Evolutionary conservation across 2,888 invertebrate species (phyloP), one percentile per base, ranked within the genome.

Genomic region (Eucera pruinosa): DNA sequence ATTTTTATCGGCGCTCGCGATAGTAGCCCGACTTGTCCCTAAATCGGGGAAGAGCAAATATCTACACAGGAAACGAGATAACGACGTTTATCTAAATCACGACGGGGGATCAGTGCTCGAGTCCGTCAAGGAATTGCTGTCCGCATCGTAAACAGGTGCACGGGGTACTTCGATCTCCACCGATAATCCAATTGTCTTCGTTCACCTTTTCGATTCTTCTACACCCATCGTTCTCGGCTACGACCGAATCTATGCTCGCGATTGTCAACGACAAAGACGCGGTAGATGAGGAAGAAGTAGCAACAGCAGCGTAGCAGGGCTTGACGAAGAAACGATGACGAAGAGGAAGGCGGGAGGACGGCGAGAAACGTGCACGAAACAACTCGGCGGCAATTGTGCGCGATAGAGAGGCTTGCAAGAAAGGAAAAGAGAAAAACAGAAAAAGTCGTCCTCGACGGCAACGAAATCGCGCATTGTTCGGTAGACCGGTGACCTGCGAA

Each of bases 401-500:
- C 72, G 67, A 27, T 55, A 73, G 23, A 45, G 55, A 39, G 52
- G 48, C 77, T 76, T 65, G 81, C 9, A 36, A n/a, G 5, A 15
- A 57, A 5, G 9, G 9, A 6, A 55, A 55, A 36, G 25, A 11
- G 13, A 25, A 15, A 27, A 50, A 15, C 20, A 27, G 2, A 13
- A 87, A 84, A 71, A 80, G 77, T 80, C 82, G 81, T 82, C 83
- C 77, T 77, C 82, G 83, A 60, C 80, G 78, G 74, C 79, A 81
- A 86, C 82, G 84, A 89, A 89, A 87, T 82, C 83, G 80, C 82
- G 85, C 84, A 90, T 90, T 90, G 90, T 90, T 90, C 87, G 84
- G 85, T 82, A 84, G 86, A 87, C 88, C 83, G 87, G 86, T 90
- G 90, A 91, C 90, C 91, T 89, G 89, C 88, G 91, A 91, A 90